These are phyloP conservation scores for Eupithecia centaureata DNA, from an alignment of 2,888 invertebrate genomes.

Conservation along the genomic window DNA sequence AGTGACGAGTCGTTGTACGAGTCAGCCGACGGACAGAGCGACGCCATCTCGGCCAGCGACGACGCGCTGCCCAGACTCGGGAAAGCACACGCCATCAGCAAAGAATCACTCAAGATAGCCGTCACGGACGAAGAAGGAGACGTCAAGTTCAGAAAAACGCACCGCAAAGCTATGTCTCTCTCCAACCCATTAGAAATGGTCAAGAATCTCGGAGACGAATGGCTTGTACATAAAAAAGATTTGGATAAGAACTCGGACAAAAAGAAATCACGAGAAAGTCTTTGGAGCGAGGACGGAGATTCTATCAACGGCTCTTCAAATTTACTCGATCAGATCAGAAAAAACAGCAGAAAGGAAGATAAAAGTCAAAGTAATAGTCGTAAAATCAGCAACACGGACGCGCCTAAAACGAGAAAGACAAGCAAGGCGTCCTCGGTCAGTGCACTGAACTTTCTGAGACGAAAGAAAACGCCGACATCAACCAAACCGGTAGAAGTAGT, in stretches of 20 bases:
- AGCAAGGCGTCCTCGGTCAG: slow-evolving; percentile 77
- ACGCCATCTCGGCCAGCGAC: slow-evolving; percentile 76
- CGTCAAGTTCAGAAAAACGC: slow-evolving; percentile 67
- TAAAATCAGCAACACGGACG: slow-evolving; percentile 67
- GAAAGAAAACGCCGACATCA: slow-evolving; percentile 74
- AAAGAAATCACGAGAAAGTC: slow-evolving; percentile 77
- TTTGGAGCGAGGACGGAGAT: slow-evolving; percentile 80
- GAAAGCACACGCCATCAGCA: slow-evolving; percentile 76
- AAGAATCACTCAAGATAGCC: slow-evolving; percentile 76
- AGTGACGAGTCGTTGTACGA: slow-evolving; percentile 80
- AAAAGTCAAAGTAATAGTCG: slow-evolving; percentile 62
- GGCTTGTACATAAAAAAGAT: slow-evolving; percentile 74
- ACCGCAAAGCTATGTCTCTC: slow-evolving; percentile 79
- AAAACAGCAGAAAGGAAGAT: slow-evolving; percentile 74
- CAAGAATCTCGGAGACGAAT: slow-evolving; percentile 76
- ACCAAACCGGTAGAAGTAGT: slow-evolving; percentile 72
- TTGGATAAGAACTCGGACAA: slow-evolving; percentile 71
- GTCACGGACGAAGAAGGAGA: slow-evolving; percentile 79
- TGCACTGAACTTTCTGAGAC: slow-evolving; percentile 72
- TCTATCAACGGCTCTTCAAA: slow-evolving; percentile 71
- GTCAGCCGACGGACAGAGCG: slow-evolving; percentile 78
- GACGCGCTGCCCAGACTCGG: slow-evolving; percentile 70
- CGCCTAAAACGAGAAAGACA: slow-evolving; percentile 70
- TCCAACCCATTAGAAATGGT: slow-evolving; percentile 80
- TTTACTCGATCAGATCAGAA: slow-evolving; percentile 69